Evolutionary conservation across 2,888 invertebrate species (phyloP), one percentile per base, ranked within the genome.

Genomic region (Chrysolina americana): DNA sequence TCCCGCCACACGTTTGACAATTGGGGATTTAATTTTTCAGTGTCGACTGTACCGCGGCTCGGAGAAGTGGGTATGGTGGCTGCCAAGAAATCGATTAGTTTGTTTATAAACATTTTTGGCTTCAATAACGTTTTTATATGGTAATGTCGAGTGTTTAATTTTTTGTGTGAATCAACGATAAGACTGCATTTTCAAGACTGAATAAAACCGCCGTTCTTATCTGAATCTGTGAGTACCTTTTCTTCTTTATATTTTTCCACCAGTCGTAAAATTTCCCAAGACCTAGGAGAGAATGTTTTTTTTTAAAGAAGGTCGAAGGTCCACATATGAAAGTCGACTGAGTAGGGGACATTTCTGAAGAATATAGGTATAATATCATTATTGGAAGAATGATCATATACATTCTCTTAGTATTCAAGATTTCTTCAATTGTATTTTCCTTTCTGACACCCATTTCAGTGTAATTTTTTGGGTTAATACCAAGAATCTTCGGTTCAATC

Each of bases 151-250:
- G 47, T 53, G 65, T 28, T 74, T 23, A 70, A 73, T 17, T 2
- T 59, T 59, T 59, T 15, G 59, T 59, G 59, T 11, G 59, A 36
- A 36, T 13, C 65, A 73, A 73, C 73, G 69, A 73, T 73, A 74
- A 78, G 78, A 76, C 78, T 78, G 78, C 72, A 47, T 41, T 48
- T 56, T 65, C 48, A 78, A 78, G 78, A 76, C 78, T 78, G 78
- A 74, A 74, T 72, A 69, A 17, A 41, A 65, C 53, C 59, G 65
- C 65, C 65, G 47, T 69, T 56, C 56, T 36, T 36, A n/a, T 36
- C 36, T n/a, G 23, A 59, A 28, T 36, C n/a, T 28, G 59, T 59
- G 10, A 59, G 59, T 59, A 59, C 10, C n/a, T 15, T n/a, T 23
- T 15, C 5, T n/a, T 6, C 28, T 11, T 6, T 36, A 47, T 47